A percentile compares a stretch with the other conserved stretches of the same genome.
These are phyloP conservation scores for Coregonus sp. DNA, from an alignment of 2,797 vertebrate genomes.

Conservation along the genomic window DNA sequence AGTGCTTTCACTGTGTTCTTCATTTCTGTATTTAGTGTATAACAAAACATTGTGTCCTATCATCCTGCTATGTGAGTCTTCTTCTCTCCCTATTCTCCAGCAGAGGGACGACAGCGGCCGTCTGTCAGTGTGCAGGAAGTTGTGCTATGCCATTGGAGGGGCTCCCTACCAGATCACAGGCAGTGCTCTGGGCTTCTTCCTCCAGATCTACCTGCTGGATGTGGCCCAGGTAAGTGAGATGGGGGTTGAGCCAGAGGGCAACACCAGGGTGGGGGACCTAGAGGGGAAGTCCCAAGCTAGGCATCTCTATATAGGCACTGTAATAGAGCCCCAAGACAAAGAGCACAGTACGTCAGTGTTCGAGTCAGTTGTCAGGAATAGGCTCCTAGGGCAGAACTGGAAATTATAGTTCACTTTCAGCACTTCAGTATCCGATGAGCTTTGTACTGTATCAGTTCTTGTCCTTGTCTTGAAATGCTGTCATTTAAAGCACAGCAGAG, in stretches of 20 bases:
- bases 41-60: background rate
- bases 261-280: background rate
- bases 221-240: conserved; percentile 84
- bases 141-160: conserved; percentile 90
- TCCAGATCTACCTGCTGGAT: conserved; percentile 93
- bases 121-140: conserved; percentile 84
- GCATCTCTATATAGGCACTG: no score
- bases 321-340: no score
- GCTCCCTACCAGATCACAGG: conserved; percentile 94
- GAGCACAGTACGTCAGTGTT: no score
- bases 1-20: background rate
- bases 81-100: conserved; percentile 40
- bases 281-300: no score
- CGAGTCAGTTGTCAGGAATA: no score
- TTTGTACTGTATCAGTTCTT: no score
- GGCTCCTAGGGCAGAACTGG: no score
- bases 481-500: no score
- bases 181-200: conserved; percentile 90
- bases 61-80: conserved; percentile 12
- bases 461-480: no score
- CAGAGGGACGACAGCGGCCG: conserved; percentile 60
- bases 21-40: background rate
- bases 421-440: no score
- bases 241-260: background rate
- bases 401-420: no score